Conservation (phyloP, 2,888 invertebrate genomes). For the Cremastinae sp. region DNA sequence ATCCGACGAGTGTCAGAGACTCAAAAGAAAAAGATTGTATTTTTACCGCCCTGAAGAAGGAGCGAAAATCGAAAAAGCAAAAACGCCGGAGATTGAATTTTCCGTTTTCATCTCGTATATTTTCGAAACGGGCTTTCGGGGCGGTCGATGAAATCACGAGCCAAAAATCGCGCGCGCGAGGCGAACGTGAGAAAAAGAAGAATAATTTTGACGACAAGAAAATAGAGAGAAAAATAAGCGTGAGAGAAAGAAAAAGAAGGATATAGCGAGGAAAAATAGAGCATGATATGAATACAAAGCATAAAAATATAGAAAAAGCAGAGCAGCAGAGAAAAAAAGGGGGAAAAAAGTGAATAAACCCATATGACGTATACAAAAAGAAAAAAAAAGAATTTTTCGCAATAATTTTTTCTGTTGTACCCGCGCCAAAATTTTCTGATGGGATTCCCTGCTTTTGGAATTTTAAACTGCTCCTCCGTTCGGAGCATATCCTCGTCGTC, state of each 20-base stretch:
- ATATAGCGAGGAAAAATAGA: slow-evolving; percentile 15
- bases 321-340: too few species aligned
- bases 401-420: too few species aligned
- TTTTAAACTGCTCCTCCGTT: slow-evolving; percentile 1
- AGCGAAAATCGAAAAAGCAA: too few species aligned
- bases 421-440: slow-evolving; percentile 30
- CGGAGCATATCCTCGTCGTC: not conserved
- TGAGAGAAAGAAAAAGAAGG: not conserved
- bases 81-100: not conserved
- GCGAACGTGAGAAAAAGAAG: slow-evolving; percentile 5
- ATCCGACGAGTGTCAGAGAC: too few species aligned
- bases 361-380: too few species aligned
- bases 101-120: slow-evolving; percentile 6
- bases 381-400: too few species aligned
- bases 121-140: slow-evolving; percentile 15
- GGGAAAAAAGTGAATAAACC: too few species aligned
- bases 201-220: not conserved
- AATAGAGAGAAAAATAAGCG: not conserved
- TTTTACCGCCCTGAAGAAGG: not conserved
- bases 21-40: not conserved
- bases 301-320: too few species aligned
- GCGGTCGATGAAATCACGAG: slow-evolving; percentile 29
- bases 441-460: slow-evolving; percentile 18
- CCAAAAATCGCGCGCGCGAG: slow-evolving; percentile 53
- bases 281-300: too few species aligned